phyloP scores from a whole-genome alignment of 2,888 invertebrate genomes.

The Rotaria magnacalcarata region DNA sequence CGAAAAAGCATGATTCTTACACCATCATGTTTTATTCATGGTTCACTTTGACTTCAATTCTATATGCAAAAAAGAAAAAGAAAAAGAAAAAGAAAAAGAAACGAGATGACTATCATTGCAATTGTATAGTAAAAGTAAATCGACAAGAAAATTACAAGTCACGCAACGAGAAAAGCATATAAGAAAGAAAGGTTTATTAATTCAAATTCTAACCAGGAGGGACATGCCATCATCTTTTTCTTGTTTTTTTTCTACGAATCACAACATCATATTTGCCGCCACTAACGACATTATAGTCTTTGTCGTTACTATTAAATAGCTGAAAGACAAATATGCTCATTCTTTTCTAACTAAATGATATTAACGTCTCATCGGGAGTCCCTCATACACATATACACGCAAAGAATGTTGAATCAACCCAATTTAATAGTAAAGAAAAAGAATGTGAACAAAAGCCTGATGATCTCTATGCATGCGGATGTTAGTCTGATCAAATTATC shows the following conservation, averaged over 20 bases:
- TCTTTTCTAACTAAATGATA: conserved; percentile 19
- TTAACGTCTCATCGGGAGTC: conserved; percentile 20
- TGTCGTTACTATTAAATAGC: conserved; percentile 25
- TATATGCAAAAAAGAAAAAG: background rate
- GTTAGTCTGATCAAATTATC: conserved; percentile 22
- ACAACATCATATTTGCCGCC: conserved; percentile 20
- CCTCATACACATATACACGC: conserved; percentile 6
- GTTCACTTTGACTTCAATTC: background rate
- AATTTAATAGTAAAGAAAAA: conserved; percentile 9
- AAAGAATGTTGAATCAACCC: conserved; percentile 17
- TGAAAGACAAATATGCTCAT: conserved; percentile 30
- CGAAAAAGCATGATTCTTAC: conserved; percentile 21
- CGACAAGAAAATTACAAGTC: conserved; percentile 17
- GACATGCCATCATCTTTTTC: conserved; percentile 21
- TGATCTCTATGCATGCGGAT: conserved; percentile 20
- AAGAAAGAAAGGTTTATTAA: conserved; percentile 10
- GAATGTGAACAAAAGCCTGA: conserved; percentile 6
- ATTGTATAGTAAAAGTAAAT: conserved; percentile 3
- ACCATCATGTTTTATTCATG: conserved; percentile 2
- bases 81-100: background rate
- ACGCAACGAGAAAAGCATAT: background rate
- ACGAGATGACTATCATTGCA: conserved; percentile 17
- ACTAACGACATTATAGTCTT: conserved; percentile 22
- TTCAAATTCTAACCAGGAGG: conserved; percentile 17
- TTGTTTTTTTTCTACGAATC: conserved; percentile 18